Evolutionary conservation across 2,113 vertebrate species (phyloP).

Genomic region (Tychaedon coryphoeus): DNA sequence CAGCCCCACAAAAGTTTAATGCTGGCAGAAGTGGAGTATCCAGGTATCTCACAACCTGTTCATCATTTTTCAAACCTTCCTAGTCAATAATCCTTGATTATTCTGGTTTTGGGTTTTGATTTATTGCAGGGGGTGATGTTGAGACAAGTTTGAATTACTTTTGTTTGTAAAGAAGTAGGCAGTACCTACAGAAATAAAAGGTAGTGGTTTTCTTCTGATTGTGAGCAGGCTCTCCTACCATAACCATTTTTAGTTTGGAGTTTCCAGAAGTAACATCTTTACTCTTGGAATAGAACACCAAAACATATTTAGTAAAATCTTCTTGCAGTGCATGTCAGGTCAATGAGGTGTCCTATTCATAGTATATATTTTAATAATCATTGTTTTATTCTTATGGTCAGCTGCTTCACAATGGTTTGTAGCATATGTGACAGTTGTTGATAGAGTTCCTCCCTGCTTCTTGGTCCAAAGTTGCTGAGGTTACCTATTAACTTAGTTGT

Average conservation of each 20-base stretch:
- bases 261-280: neutral
- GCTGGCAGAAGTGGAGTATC: neutral
- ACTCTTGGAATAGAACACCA: neutral
- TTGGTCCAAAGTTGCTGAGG: neutral
- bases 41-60: neutral
- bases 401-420: neutral
- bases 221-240: neutral
- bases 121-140: neutral
- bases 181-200: neutral
- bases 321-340: neutral
- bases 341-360: neutral
- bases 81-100: neutral
- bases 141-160: neutral
- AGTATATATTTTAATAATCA: neutral
- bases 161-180: neutral
- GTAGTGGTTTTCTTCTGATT: neutral
- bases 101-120: neutral
- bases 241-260: neutral
- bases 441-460: neutral
- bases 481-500: neutral
- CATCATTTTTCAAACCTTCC: neutral
- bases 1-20: neutral
- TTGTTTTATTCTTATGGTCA: neutral
- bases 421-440: neutral
- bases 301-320: neutral